Evolutionary conservation across 2,113 vertebrate genomes (phyloP).

Genomic region (Excalfactoria chinensis): DNA sequence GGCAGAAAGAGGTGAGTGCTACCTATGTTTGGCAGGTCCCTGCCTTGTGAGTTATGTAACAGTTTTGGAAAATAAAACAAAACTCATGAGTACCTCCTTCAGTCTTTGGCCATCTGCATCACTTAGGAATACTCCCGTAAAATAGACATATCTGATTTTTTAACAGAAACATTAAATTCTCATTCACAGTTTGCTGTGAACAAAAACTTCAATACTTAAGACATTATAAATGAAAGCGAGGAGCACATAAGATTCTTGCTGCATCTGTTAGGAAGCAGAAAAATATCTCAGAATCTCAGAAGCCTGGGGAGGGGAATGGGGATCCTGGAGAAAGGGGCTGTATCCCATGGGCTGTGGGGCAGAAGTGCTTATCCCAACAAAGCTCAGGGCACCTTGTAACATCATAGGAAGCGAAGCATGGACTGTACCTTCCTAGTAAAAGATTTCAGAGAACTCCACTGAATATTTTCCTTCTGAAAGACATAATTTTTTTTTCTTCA

Average conservation of each 20-base stretch:
- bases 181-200: constrained; percentile 37
- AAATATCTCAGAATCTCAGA: background rate
- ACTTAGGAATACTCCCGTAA: constrained; percentile 26
- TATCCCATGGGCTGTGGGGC: background rate
- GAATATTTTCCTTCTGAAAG: background rate
- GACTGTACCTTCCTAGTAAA: background rate
- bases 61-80: constrained; percentile 17
- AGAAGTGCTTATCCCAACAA: background rate
- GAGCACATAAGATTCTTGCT: constrained; percentile 36
- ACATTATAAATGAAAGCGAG: constrained; percentile 31
- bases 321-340: background rate
- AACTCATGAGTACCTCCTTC: background rate
- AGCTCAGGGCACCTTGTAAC: background rate
- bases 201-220: constrained; percentile 46
- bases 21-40: background rate
- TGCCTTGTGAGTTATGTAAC: background rate
- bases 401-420: background rate
- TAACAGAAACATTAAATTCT: constrained; percentile 24
- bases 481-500: background rate
- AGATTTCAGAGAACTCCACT: background rate
- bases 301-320: background rate
- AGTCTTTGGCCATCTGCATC: constrained; percentile 22
- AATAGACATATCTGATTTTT: constrained; percentile 30
- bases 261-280: constrained; percentile 10
- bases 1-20: background rate